These are phyloP conservation scores for Ectemnius continuus DNA, from an alignment of 2,888 invertebrate genomes.

Conservation along the genomic window DNA sequence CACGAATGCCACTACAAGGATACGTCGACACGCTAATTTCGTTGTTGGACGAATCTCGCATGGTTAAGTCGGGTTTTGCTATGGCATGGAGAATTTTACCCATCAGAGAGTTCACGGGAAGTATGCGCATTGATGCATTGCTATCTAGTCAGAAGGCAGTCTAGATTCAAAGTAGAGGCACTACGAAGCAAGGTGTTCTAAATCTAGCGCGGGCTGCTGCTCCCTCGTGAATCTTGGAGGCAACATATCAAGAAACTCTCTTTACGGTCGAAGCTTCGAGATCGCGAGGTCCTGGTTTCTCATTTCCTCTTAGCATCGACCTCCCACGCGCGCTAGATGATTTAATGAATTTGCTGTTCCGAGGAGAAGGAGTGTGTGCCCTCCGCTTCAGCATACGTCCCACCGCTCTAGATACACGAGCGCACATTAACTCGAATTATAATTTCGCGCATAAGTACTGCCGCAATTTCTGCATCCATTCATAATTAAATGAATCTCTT, in stretches of 20 bases:
- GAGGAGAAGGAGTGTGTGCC: not conserved
- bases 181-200: conserved; percentile 40
- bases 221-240: conserved; percentile 53
- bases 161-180: conserved; percentile 45
- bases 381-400: conserved; percentile 13
- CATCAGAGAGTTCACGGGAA: conserved; percentile 21
- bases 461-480: conserved; percentile 1
- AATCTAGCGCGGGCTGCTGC: conserved; percentile 46
- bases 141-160: conserved; percentile 32
- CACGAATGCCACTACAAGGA: conserved; percentile 36
- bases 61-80: conserved; percentile 11
- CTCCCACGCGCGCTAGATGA: conserved; percentile 42
- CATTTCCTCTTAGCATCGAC: conserved; percentile 51
- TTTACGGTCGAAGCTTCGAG: conserved; percentile 48
- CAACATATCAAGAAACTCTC: conserved; percentile 59
- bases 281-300: conserved; percentile 53
- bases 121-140: conserved; percentile 50
- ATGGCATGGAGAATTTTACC: conserved; percentile 20
- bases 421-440: not conserved
- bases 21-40: conserved; percentile 40
- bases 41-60: no score
- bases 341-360: conserved; percentile 45
- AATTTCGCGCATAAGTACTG: conserved; percentile 1
- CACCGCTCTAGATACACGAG: not conserved
- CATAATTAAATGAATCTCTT: not conserved